Evolutionary conservation across 2,113 vertebrate species (phyloP).

Genomic region (Atractosteus spatula): DNA sequence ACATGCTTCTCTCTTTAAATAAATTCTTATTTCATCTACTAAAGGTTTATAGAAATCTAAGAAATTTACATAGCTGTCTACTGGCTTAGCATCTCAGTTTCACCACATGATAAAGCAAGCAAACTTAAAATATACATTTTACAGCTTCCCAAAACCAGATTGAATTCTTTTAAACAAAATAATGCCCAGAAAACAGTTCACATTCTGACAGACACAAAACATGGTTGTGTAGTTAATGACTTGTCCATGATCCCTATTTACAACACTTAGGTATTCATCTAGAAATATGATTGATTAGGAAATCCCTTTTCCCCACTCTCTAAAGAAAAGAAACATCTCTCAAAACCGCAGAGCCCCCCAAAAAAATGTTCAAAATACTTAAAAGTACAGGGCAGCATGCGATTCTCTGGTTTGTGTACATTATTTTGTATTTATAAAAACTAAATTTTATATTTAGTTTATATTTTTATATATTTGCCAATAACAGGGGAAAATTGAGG

Average conservation of each 20-base stretch:
- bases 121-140: constrained; percentile 3
- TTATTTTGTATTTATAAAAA: background rate
- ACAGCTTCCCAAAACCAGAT: constrained; percentile 36
- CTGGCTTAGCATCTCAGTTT: constrained; percentile 49
- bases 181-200: constrained; percentile 38
- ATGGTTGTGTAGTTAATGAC: background rate
- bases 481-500: no score
- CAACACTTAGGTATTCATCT: background rate
- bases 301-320: no score
- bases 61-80: constrained; percentile 31
- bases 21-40: constrained; percentile 33
- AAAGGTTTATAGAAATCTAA: constrained; percentile 20
- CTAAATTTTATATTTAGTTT: no score
- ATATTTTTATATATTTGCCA: no score
- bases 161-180: constrained; percentile 32
- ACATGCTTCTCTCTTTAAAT: constrained; percentile 44
- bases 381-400: no score
- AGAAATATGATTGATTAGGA: no score
- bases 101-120: constrained; percentile 22
- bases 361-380: no score
- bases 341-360: no score
- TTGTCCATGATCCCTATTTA: background rate
- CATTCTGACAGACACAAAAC: constrained; percentile 29
- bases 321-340: no score
- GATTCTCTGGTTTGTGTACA: no score